Percentiles rank a stretch among this genome's conserved stretches.
Conservation (phyloP, 2,797 vertebrate species). For the Acipenser ruthenus region DNA sequence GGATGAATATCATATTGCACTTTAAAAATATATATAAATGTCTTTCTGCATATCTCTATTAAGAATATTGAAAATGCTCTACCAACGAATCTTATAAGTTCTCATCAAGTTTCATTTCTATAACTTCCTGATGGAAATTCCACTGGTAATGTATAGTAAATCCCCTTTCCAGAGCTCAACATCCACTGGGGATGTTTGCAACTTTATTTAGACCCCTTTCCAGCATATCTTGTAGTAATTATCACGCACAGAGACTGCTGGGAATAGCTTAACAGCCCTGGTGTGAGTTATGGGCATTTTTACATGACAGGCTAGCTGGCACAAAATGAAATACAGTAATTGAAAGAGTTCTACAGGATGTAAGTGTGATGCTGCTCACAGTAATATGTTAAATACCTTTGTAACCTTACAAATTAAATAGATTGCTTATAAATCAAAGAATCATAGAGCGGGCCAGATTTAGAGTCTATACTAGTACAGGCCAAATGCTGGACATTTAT, state of each 20-base stretch:
- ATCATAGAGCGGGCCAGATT: not conserved
- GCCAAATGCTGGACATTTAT: too few species aligned
- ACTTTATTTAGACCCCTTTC: slow-evolving; percentile 9
- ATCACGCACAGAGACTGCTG: not conserved
- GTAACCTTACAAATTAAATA: not conserved
- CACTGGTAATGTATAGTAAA: not conserved
- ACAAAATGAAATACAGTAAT: slow-evolving; percentile 14
- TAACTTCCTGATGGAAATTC: not conserved
- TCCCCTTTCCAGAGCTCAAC: not conserved
- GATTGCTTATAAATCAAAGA: not conserved
- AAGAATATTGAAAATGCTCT: not conserved
- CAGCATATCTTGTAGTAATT: slow-evolving; percentile 12
- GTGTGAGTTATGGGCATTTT: slow-evolving; percentile 21
- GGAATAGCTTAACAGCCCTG: slow-evolving; percentile 13
- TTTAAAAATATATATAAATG: too few species aligned
- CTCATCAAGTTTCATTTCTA: not conserved
- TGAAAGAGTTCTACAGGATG: slow-evolving; percentile 14
- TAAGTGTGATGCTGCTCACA: slow-evolving; percentile 9
- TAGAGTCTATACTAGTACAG: not conserved
- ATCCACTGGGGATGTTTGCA: not conserved
- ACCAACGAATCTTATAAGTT: not conserved
- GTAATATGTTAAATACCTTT: slow-evolving; percentile 7
- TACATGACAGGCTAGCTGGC: slow-evolving; percentile 16
- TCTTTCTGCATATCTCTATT: not conserved
- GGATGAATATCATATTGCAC: slow-evolving; percentile 4